These are phyloP conservation scores for Trachelus troglodyta DNA, from an alignment of 2,888 invertebrate genomes.

Conservation along the genomic window DNA sequence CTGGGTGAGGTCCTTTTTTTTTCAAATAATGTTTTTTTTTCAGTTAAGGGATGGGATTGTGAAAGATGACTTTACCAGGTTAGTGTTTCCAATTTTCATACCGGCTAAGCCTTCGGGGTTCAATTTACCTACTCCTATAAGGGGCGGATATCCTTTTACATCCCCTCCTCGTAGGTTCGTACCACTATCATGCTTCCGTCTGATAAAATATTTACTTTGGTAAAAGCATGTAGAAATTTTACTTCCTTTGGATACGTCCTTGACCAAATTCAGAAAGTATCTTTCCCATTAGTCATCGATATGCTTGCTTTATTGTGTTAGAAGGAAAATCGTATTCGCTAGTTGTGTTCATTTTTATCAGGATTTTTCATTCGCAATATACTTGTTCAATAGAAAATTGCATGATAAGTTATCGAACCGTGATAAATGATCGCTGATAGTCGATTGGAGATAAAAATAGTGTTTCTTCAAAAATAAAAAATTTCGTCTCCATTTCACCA, in stretches of 20 bases:
- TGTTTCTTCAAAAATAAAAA: background rate
- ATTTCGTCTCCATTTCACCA: too few species aligned
- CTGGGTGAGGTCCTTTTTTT: background rate
- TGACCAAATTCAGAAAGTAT: background rate
- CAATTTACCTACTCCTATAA: constrained; percentile 41
- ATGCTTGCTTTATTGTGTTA: background rate
- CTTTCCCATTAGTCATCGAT: background rate
- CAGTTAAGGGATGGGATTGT: background rate
- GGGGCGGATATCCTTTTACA: constrained; percentile 11
- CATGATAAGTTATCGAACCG: background rate
- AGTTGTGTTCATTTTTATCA: background rate
- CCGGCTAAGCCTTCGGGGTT: constrained; percentile 40
- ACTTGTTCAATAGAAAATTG: background rate
- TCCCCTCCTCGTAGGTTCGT: constrained; percentile 7
- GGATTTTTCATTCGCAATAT: background rate
- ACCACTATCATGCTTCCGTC: constrained; percentile 9
- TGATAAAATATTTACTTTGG: constrained; percentile 30
- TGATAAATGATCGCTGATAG: background rate
- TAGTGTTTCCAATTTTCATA: constrained; percentile 42
- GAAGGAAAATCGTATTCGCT: background rate
- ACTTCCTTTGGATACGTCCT: background rate
- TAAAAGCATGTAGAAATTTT: background rate
- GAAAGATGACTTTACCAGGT: background rate
- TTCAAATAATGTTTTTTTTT: background rate
- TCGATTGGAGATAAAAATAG: background rate